Base-by-base conservation (phyloP, 2,888 invertebrate species). In the Lycaena phlaeas region DNA sequence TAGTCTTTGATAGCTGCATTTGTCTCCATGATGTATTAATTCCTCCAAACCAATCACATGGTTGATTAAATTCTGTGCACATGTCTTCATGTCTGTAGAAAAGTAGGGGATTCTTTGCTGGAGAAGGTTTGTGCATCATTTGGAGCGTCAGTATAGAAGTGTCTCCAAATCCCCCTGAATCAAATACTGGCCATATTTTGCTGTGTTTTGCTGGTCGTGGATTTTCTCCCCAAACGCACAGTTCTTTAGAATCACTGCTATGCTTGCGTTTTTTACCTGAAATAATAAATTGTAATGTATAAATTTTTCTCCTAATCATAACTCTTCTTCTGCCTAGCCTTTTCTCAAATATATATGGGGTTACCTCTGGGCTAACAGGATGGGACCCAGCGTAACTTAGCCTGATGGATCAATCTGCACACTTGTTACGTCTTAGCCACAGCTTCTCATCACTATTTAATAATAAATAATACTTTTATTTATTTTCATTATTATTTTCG, bases 141-240 rank as follows among this genome's bases (percentile, higher is more conserved):
- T 73, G 64, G 0, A 78, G 56, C 2, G 68, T 72, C 3, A 76
- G 48, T 27, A 73, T 50, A 7, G 68, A 44, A 0, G 69, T 54
- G 26, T 69, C 56, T 2, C 71, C 70, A 11, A 68, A 85, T 49
- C 85, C 85, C 68, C 85, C 85, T 0, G 85, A 85, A 45, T 85
- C 85, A 45, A 85, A 85, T 0, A 85, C 85, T 0, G 84, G 82
- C 84, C 85, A 85, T 61, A 82, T 78, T 54, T 75, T 81, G 53
- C 67, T 72, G 14, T 68, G 62, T 52, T 82, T 82, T 0, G 79
- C 61, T 0, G 82, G 77, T 11, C 68, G 66, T 1, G 64, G 44
- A 41, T 61, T 67, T 25, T 76, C 73, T 0, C 61, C 65, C 68
- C 70, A 74, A 0, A 70, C 40, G 38, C 71, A 70, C 0, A 82